Conservation (phyloP, 1,140 invertebrate species). For the Cataglyphis hispanica region DNA sequence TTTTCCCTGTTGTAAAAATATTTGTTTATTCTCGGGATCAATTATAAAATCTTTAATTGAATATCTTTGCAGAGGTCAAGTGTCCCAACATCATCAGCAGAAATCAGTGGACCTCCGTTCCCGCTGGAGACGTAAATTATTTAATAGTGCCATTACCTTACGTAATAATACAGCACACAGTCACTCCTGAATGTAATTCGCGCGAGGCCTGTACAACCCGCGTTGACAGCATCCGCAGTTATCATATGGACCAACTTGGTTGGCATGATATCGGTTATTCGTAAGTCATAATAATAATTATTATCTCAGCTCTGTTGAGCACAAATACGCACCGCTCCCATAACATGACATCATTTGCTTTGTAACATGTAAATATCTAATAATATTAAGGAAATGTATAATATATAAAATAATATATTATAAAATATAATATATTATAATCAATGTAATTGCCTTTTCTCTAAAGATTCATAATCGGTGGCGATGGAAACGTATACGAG, state of each 20-base stretch:
- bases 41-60: background rate
- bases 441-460: slow-evolving; percentile 36
- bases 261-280: slow-evolving; percentile 89
- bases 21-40: background rate
- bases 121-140: slow-evolving; percentile 63
- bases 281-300: slow-evolving; percentile 82
- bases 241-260: slow-evolving; percentile 87
- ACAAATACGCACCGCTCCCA: background rate
- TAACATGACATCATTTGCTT: background rate
- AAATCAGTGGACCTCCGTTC: slow-evolving; percentile 48
- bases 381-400: background rate
- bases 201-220: slow-evolving; percentile 84
- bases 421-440: background rate
- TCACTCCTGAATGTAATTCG: slow-evolving; percentile 87
- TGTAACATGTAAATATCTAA: background rate
- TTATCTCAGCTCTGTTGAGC: background rate
- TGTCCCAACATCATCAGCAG: slow-evolving; percentile 71
- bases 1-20: background rate
- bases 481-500: slow-evolving; percentile 92
- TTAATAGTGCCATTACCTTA: slow-evolving; percentile 79
- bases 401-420: no score
- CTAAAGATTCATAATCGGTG: slow-evolving; percentile 88
- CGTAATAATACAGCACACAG: slow-evolving; percentile 91
- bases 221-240: slow-evolving; percentile 87
- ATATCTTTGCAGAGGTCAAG: slow-evolving; percentile 69